These are phyloP conservation scores for Oenanthe oenanthe DNA, from an alignment of 2,113 vertebrate species.

Conservation along the genomic window DNA sequence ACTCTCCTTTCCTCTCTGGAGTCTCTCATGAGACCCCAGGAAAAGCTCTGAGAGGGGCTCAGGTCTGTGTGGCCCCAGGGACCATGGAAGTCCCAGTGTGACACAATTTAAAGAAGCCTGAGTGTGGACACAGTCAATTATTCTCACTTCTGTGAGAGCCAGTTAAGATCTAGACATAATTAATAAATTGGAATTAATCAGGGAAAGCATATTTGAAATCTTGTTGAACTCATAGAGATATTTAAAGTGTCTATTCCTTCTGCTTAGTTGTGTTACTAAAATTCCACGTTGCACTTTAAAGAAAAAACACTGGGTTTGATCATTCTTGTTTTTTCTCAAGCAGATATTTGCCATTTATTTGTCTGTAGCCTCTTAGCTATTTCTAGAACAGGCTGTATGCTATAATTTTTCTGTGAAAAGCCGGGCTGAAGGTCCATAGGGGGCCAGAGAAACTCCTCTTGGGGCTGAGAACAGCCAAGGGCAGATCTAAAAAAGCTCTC, in stretches of 20 bases:
- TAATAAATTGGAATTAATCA: background rate
- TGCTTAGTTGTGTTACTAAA: background rate
- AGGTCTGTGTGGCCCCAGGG: background rate
- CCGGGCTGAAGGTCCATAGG: background rate
- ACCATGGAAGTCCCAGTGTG: rapidly evolving
- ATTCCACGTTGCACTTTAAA: background rate
- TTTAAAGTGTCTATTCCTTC: background rate
- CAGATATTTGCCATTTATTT: background rate
- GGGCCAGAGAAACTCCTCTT: background rate
- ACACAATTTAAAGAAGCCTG: background rate
- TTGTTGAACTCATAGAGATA: background rate
- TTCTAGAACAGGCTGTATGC: background rate
- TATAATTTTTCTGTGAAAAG: background rate
- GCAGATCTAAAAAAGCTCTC: background rate
- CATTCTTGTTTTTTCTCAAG: background rate
- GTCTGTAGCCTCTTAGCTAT: background rate
- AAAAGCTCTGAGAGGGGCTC: background rate
- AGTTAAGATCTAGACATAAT: background rate
- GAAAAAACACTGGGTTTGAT: background rate
- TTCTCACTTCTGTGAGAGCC: background rate
- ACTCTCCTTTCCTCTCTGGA: background rate
- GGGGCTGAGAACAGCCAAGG: background rate
- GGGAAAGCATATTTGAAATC: background rate
- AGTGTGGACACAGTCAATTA: background rate
- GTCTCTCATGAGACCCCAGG: rapidly evolving